Evolutionary conservation across 2,888 invertebrate genomes (phyloP).

Genomic region (Drosophila kambysellisi): DNA sequence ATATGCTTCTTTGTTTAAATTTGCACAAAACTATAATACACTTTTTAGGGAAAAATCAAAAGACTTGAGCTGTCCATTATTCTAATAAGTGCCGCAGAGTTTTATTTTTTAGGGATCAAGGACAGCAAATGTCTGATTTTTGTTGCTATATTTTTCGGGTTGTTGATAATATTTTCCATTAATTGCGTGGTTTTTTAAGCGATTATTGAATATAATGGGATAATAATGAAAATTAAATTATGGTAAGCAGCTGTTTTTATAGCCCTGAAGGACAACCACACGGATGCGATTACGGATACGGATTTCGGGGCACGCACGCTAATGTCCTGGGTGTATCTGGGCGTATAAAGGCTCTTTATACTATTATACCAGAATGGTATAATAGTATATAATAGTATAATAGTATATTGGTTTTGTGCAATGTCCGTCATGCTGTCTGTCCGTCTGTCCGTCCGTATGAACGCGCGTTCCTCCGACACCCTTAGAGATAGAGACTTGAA

Average conservation of each 20-base stretch:
- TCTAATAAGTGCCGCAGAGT: neutral
- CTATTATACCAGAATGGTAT: too few relatives aligned
- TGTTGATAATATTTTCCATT: neutral
- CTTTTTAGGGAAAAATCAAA: neutral
- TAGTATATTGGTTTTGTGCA: too few relatives aligned
- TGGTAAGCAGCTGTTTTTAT: neutral
- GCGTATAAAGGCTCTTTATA: neutral
- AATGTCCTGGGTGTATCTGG: conserved; percentile 48
- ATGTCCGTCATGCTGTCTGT: too few relatives aligned
- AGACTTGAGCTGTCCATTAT: neutral
- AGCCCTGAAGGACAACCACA: conserved; percentile 4
- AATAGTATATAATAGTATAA: too few relatives aligned
- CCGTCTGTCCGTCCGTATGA: too few relatives aligned
- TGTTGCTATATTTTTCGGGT: neutral
- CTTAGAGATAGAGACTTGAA: too few relatives aligned
- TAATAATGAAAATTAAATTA: neutral
- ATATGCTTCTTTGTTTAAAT: neutral
- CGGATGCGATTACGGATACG: conserved; percentile 2
- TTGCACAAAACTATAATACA: neutral
- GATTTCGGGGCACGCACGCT: conserved; percentile 7
- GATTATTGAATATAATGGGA: neutral
- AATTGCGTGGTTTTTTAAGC: neutral
- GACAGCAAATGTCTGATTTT: neutral
- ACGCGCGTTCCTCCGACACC: too few relatives aligned
- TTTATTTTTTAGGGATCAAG: neutral